A percentile compares a stretch with the other conserved stretches of the same genome.
Conservation (phyloP, 2,113 vertebrate species). For the Cyanoderma ruficeps region DNA sequence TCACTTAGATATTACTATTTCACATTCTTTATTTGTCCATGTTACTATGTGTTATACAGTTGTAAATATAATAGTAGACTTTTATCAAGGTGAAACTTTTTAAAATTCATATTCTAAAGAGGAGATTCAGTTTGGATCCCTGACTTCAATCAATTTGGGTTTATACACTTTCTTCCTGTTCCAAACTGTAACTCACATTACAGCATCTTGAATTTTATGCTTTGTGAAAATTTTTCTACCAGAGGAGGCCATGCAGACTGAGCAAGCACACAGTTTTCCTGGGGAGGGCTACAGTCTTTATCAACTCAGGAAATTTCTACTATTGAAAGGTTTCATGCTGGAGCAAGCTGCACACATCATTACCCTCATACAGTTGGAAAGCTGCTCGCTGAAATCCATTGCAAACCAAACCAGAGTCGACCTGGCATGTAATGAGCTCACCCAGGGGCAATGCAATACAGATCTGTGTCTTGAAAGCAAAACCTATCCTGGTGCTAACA, state of each 20-base stretch:
- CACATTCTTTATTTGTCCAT: neutral
- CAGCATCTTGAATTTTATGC: neutral
- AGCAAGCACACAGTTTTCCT: neutral
- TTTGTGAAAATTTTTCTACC: neutral
- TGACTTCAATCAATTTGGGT: neutral
- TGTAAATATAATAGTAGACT: neutral
- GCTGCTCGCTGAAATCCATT: neutral
- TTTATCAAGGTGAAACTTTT: neutral
- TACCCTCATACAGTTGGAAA: neutral
- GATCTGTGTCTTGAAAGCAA: slow-evolving; percentile 1
- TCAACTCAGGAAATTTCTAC: neutral
- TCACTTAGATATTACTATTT: neutral
- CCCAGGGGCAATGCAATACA: slow-evolving; percentile 28
- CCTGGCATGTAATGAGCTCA: slow-evolving; percentile 28
- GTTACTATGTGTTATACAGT: neutral
- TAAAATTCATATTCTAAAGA: neutral
- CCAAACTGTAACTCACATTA: neutral
- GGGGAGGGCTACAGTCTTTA: neutral
- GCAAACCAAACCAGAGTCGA: neutral
- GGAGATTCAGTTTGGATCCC: neutral
- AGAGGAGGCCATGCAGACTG: neutral
- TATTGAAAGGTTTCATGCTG: neutral
- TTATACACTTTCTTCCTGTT: neutral
- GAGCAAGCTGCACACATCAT: neutral
- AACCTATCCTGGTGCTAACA: slow-evolving; percentile 13